Conservation (phyloP, 2,888 invertebrate species). For the Callimorpha dominula region DNA sequence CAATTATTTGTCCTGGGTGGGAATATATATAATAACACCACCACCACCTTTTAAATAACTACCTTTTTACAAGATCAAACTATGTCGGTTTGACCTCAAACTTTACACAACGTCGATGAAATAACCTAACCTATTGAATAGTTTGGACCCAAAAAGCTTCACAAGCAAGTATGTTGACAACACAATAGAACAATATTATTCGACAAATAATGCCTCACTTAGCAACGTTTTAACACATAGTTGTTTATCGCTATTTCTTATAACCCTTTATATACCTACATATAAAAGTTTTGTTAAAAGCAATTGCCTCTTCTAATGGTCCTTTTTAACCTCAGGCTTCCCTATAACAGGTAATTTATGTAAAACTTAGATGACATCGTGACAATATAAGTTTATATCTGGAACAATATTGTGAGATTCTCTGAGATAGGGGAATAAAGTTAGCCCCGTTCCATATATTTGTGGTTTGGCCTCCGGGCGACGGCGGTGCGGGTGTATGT, state of each 20-base stretch:
- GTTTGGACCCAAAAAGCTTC: neutral
- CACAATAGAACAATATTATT: conserved; percentile 13
- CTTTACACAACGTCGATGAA: neutral
- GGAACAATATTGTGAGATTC: conserved; percentile 48
- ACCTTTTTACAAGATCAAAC: no score
- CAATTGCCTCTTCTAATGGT: neutral
- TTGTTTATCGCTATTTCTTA: neutral
- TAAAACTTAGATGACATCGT: conserved; percentile 42
- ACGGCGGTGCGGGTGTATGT: conserved; percentile 11
- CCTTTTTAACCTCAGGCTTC: conserved; percentile 26
- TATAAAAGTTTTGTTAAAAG: conserved; percentile 13
- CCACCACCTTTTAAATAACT: neutral
- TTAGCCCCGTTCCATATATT: conserved; percentile 54
- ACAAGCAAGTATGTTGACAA: neutral
- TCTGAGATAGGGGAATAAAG: conserved; percentile 55
- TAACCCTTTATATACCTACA: neutral
- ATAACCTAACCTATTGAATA: neutral
- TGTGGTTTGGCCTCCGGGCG: conserved; percentile 55
- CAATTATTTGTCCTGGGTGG: no score
- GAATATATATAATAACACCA: no score
- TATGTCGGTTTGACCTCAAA: neutral
- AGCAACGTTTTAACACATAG: neutral
- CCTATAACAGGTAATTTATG: conserved; percentile 43
- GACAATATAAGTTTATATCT: conserved; percentile 52
- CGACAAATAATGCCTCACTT: conserved; percentile 9